Conservation (phyloP, 30 jellyfish, hydroid and myxozoan genomes). For the Mastigias papua region DNA sequence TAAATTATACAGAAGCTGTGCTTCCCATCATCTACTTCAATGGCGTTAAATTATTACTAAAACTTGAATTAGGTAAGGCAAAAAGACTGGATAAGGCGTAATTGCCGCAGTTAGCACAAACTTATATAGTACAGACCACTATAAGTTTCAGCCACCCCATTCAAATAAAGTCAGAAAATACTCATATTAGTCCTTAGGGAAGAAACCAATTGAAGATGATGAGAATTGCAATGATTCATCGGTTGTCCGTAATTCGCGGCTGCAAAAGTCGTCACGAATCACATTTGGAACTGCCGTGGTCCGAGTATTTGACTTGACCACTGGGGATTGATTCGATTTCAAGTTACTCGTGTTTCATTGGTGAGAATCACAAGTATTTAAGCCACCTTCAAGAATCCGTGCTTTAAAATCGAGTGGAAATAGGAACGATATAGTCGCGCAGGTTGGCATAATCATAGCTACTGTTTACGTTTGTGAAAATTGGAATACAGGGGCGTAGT, state of each 20-base stretch:
- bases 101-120: no score
- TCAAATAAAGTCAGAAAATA: no score
- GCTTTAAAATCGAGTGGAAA: not conserved
- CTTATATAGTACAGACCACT: no score
- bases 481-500: not conserved
- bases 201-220: not conserved
- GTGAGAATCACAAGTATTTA: not conserved
- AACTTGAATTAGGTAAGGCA: no score
- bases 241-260: no score
- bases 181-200: not conserved
- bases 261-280: no score
- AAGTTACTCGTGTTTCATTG: constrained; percentile 26
- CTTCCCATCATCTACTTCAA: no score
- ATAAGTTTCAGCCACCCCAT: no score
- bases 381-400: not conserved
- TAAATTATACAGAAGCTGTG: no score
- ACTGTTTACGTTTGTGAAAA: not conserved
- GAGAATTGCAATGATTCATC: not conserved
- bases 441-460: not conserved
- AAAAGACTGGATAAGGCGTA: no score
- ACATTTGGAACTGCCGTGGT: not conserved
- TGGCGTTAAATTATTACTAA: no score
- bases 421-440: not conserved
- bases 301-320: not conserved
- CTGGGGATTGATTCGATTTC: not conserved